Evolutionary conservation across 1,140 invertebrate species (phyloP).

Genomic region (Sycophila sp.): DNA sequence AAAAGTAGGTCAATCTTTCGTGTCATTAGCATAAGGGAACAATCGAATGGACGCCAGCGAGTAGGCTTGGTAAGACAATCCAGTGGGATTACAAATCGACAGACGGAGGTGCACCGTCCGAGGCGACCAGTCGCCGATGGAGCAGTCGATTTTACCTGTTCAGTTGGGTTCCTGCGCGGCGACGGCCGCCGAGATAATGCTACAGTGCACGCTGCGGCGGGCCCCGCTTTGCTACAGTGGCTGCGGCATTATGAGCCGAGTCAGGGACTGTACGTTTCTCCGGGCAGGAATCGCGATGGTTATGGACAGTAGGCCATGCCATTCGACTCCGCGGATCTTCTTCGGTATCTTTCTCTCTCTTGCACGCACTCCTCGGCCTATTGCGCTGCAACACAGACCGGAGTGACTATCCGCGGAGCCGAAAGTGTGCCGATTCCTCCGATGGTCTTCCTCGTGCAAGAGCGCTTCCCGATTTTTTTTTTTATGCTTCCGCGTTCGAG

Average conservation of each 20-base stretch:
- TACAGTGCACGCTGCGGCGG: not conserved
- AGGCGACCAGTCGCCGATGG: not conserved
- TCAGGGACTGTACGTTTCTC: not conserved
- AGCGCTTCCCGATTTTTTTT: not conserved
- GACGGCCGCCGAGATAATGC: not conserved
- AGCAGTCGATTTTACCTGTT: conserved; percentile 9
- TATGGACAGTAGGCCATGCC: conserved; percentile 33
- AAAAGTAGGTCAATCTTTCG: too few relatives aligned
- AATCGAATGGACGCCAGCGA: too few relatives aligned
- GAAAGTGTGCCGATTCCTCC: not conserved
- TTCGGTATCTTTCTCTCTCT: not conserved
- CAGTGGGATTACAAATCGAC: too few relatives aligned
- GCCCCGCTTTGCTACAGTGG: conserved; percentile 11
- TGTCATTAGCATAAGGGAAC: too few relatives aligned
- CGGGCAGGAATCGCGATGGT: not conserved
- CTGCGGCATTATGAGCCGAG: not conserved
- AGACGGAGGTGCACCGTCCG: conserved; percentile 8
- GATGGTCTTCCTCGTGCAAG: not conserved
- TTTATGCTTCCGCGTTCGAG: not conserved
- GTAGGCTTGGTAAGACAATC: too few relatives aligned
- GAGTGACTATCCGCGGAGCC: not conserved
- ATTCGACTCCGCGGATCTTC: too few relatives aligned
- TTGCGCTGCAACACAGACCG: not conserved
- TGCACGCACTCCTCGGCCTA: not conserved
- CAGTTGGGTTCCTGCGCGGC: not conserved